Percentiles rank a stretch among this genome's conserved stretches.
phyloP scores from a whole-genome alignment of 2,888 invertebrate genomes.

The Alentia gelatinosa region DNA sequence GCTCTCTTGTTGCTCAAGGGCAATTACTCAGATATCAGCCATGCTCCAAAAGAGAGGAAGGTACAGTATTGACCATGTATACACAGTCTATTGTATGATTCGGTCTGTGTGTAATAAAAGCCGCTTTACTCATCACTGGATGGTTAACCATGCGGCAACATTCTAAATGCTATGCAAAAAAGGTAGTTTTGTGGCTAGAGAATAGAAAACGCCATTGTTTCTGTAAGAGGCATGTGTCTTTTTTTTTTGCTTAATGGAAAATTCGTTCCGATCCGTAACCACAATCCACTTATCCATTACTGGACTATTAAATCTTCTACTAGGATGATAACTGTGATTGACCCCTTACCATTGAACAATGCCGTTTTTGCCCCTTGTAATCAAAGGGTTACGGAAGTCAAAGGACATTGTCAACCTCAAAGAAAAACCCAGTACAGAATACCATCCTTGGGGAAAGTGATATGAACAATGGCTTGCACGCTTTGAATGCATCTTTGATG shows the following conservation, averaged over 20 bases:
- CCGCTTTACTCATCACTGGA: not conserved
- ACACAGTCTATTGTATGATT: not conserved
- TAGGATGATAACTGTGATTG: no score
- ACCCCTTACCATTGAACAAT: no score
- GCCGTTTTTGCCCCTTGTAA: no score
- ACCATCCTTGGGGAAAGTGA: no score
- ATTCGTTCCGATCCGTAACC: no score
- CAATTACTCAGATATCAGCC: not conserved
- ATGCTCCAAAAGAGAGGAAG: not conserved
- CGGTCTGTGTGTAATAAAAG: not conserved
- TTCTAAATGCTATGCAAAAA: not conserved
- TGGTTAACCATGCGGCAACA: not conserved
- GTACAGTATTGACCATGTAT: not conserved
- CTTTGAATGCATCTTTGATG: no score
- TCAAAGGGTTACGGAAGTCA: no score
- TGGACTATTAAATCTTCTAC: no score
- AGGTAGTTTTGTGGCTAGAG: not conserved
- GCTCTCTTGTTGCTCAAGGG: not conserved
- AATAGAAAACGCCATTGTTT: not conserved
- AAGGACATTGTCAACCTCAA: no score
- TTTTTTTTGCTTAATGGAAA: not conserved
- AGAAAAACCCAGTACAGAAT: no score
- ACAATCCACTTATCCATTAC: no score
- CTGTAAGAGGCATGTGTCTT: not conserved
- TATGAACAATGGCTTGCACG: no score